A percentile compares a stretch with the other conserved stretches of the same genome.
These are phyloP conservation scores for Drosophila falleni DNA, from an alignment of 2,888 invertebrate species.

Conservation along the genomic window DNA sequence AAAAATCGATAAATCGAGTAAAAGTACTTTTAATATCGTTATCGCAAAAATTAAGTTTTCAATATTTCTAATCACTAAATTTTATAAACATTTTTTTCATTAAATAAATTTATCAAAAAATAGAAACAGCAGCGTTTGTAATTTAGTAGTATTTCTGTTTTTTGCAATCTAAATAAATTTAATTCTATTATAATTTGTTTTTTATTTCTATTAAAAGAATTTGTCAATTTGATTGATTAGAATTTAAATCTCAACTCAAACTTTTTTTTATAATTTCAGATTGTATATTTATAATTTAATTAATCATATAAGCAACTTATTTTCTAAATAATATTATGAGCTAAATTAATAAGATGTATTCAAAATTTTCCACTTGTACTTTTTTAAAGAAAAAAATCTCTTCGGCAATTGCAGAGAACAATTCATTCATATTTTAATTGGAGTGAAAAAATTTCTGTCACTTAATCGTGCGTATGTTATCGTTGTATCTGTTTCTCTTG, in stretches of 20 bases:
- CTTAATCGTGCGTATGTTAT: conserved; percentile 44
- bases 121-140: no score
- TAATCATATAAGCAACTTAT: background rate
- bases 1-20: no score
- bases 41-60: no score
- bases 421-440: conserved; percentile 51
- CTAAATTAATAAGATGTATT: no score
- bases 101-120: no score
- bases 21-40: no score
- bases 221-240: conserved; percentile 50
- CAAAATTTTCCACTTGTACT: background rate
- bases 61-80: no score
- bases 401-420: conserved; percentile 32
- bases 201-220: conserved; percentile 39
- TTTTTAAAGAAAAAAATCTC: background rate
- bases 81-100: no score
- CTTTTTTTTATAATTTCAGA: background rate
- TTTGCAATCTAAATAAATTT: background rate
- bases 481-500: background rate
- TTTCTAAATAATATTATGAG: background rate
- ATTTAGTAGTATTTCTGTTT: no score
- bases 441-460: conserved; percentile 45
- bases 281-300: background rate
- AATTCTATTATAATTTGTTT: conserved; percentile 36
- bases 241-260: background rate